Conservation (phyloP, 2,113 vertebrate genomes). For the Lepidothrix coronata region DNA sequence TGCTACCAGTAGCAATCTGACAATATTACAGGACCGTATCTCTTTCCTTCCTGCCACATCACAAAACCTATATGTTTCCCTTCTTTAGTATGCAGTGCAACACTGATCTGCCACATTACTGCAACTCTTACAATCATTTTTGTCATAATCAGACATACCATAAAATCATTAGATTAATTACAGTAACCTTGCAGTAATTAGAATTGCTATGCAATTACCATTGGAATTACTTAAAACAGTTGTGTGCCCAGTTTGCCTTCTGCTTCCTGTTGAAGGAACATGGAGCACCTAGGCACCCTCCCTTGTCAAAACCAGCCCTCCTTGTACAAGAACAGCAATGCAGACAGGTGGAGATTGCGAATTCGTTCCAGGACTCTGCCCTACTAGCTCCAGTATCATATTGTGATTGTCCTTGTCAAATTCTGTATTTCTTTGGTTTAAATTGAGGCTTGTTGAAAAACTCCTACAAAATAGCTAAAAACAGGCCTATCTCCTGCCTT, state of each 20-base stretch:
- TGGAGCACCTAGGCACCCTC: neutral
- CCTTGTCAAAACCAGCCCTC: neutral
- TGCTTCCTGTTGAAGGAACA: neutral
- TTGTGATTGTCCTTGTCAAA: neutral
- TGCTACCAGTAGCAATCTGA: neutral
- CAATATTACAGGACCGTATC: neutral
- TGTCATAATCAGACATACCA: neutral
- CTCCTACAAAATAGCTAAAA: neutral
- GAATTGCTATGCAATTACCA: neutral
- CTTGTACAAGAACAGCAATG: neutral
- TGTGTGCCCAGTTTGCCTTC: neutral
- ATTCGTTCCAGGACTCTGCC: neutral
- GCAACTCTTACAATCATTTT: neutral
- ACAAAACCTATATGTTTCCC: neutral
- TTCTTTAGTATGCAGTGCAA: neutral
- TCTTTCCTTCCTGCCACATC: neutral
- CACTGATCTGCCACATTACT: neutral
- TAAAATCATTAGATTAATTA: neutral
- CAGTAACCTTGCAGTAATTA: neutral
- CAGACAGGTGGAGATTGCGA: neutral
- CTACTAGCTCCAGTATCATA: rapidly evolving
- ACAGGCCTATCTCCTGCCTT: neutral
- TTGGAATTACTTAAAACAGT: neutral
- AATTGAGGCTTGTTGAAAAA: neutral
- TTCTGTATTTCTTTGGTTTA: neutral